Evolutionary conservation across 2,797 vertebrate species (phyloP), one percentile per base, ranked within the genome.

Genomic region (Oophaga sylvatica): DNA sequence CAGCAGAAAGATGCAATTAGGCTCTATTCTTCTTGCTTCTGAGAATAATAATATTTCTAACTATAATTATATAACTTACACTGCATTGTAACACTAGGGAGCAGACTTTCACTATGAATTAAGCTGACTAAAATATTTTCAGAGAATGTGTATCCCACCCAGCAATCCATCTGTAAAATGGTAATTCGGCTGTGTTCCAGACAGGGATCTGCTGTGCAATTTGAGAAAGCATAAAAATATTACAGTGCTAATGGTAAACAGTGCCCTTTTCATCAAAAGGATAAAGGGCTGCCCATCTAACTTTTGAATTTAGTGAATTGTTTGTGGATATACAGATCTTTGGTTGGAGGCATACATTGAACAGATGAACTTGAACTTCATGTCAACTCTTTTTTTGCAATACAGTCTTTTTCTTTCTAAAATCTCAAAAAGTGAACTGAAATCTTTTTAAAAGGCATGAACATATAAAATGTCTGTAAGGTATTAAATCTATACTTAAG

Each of bases 41-140:
- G 17, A 71, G 35, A 75, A 75, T 60, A 71, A 71, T 41, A 75
- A 73, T 75, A 31, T 63, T 81, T 84, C 53, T 81, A 29, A 31
- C 22, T 81, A 29, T 76, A 81, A 48, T 75, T 82, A 15, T 87
- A 67, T 63, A 88, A 91, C 89, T 89, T 80, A 10, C 70, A 75
- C 82, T 84, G 56, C 19, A 62, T 70, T 83, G 91, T 57, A 92
- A 97, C 97, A 95, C 97, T 97, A 98, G 97, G 95, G 97, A 95
- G 97, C 97, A 97, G 93, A 95, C 96, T 97, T 96, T 95, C 96
- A 94, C 95, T 94, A 97, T 92, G 92, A 97, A 98, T 97, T 94
- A 92, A 89, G 89, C 89, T 91, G 89, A 67, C 81, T 85, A 83
- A 57, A 90, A 80, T 84, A 90, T 88, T 90, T 60, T n/a, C 12